Evolutionary conservation across 2,113 vertebrate species (phyloP), one percentile per base, ranked within the genome.

Genomic region (Colistium nudipinnis): DNA sequence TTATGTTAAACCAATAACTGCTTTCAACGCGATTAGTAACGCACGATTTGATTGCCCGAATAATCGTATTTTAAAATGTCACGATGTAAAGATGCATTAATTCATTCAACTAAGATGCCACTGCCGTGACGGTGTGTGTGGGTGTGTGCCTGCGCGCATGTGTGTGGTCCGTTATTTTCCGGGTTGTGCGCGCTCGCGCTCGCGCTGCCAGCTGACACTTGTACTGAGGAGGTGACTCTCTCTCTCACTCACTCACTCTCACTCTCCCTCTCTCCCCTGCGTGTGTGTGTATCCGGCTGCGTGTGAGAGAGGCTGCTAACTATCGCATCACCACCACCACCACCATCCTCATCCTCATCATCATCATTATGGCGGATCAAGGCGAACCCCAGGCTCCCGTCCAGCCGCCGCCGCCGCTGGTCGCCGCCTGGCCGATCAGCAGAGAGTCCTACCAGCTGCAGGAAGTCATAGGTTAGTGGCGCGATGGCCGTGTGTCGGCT

Each of bases 401-500:
- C 90, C 95, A 92, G 78, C 93, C 86, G 76, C 90, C 93, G 53
- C 94, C 92, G 82, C 92, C 17, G 43, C 43, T 19, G 41, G 41
- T n/a, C 17, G 17, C 92, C 17, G 87, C 87, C 91, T 98, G 97
- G 97, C 96, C 97, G 87, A 99, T 98, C 88, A 96, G 92, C 92
- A 92, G 96, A 91, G 97, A 99, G 84, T 94, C 95, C 70, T 98
- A 99, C 83, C 95, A 98, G 90, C 95, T 98, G 82, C 96, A 98
- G 94, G 96, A 97, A 95, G 96, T 98, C 78, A 98, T 99, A 92
- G 96, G 97, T 99, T 87, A 95, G 97, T 95, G 82, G 28, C 52
- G 19, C 27, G 54, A 33, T 16, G 1, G 48, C 44, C 53, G 25
- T 22, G 14, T 43, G 3, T 64, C n/a, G 38, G 1, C 17, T 43